A percentile compares a stretch with the other conserved stretches of the same genome.
These are phyloP conservation scores for Zaprionus africanus DNA, from an alignment of 1,140 invertebrate species.

Conservation along the genomic window DNA sequence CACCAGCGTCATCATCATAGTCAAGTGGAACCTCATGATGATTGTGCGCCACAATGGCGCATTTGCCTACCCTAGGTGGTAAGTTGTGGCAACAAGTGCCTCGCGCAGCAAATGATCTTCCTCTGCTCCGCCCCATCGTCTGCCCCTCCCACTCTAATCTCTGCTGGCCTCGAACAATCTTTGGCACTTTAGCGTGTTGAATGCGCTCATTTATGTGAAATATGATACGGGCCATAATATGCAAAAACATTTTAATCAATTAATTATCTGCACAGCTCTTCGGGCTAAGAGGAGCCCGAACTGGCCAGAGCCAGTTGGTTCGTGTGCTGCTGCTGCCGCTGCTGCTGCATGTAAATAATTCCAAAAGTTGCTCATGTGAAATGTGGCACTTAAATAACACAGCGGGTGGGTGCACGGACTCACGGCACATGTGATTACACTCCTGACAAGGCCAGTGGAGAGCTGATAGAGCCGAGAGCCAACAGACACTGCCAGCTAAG, in stretches of 20 bases:
- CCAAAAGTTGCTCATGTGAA: constrained; percentile 78
- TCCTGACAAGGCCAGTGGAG: constrained; percentile 6
- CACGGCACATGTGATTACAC: constrained; percentile 29
- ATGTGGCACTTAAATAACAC: constrained; percentile 80
- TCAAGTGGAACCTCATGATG: constrained; percentile 29
- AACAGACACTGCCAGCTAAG: constrained; percentile 10
- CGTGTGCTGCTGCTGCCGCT: constrained; percentile 11
- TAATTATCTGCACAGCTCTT: constrained; percentile 72
- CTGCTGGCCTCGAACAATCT: constrained; percentile 57
- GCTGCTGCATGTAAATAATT: constrained; percentile 73
- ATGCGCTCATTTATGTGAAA: constrained; percentile 83
- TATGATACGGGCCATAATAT: constrained; percentile 80
- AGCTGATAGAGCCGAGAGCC: constrained; percentile 15
- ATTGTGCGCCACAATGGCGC: constrained; percentile 39
- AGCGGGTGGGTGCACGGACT: constrained; percentile 59
- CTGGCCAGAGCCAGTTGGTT: constrained; percentile 26
- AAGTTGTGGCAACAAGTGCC: constrained; percentile 81
- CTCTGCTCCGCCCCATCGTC: not conserved
- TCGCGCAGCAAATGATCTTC: constrained; percentile 35
- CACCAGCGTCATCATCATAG: constrained; percentile 25
- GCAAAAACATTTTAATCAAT: constrained; percentile 83
- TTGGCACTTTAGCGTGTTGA: constrained; percentile 81
- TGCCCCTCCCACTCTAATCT: constrained; percentile 41
- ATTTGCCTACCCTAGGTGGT: constrained; percentile 72
- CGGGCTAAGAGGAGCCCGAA: constrained; percentile 19